These are phyloP conservation scores for Atrichornis clamosus DNA, from an alignment of 2,113 vertebrate genomes.

Conservation along the genomic window DNA sequence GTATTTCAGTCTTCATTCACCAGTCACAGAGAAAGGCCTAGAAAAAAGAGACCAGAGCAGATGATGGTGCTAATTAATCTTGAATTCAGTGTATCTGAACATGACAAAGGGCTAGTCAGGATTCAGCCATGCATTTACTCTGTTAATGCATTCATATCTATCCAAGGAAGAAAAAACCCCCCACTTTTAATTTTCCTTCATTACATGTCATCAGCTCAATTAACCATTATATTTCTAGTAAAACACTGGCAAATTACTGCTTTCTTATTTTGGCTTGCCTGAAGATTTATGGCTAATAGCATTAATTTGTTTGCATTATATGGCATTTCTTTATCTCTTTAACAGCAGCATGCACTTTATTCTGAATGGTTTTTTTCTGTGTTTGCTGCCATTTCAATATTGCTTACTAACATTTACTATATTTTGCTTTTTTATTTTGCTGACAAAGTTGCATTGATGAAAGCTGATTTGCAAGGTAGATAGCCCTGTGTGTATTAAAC, in stretches of 20 bases:
- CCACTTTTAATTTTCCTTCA: constrained; percentile 74
- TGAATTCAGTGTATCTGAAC: constrained; percentile 20
- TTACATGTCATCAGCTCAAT: constrained; percentile 78
- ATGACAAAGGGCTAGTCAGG: constrained; percentile 53
- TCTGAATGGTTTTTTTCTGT: constrained; percentile 70
- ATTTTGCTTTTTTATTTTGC: constrained; percentile 93
- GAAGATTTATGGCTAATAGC: constrained; percentile 75
- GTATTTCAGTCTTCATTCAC: constrained; percentile 42
- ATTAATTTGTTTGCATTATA: constrained; percentile 77
- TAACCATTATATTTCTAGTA: constrained; percentile 74
- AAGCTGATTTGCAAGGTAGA: constrained; percentile 99
- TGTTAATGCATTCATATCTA: constrained; percentile 52
- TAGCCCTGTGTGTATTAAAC: constrained; percentile 85
- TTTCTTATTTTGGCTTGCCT: constrained; percentile 80
- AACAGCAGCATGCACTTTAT: constrained; percentile 77
- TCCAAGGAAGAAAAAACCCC: neutral
- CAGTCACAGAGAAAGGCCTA: neutral
- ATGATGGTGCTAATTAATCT: constrained; percentile 31
- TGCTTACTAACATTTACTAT: constrained; percentile 95
- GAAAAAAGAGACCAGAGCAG: neutral
- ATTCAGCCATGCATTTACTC: constrained; percentile 48
- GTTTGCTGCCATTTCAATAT: constrained; percentile 83
- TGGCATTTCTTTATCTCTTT: constrained; percentile 74
- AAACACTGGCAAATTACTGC: constrained; percentile 73
- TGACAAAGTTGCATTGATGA: constrained; percentile 99